A percentile compares a stretch with the other conserved stretches of the same genome.
Evolutionary conservation across 2,113 vertebrate species (phyloP).

Genomic region (Synchiropus splendidus): DNA sequence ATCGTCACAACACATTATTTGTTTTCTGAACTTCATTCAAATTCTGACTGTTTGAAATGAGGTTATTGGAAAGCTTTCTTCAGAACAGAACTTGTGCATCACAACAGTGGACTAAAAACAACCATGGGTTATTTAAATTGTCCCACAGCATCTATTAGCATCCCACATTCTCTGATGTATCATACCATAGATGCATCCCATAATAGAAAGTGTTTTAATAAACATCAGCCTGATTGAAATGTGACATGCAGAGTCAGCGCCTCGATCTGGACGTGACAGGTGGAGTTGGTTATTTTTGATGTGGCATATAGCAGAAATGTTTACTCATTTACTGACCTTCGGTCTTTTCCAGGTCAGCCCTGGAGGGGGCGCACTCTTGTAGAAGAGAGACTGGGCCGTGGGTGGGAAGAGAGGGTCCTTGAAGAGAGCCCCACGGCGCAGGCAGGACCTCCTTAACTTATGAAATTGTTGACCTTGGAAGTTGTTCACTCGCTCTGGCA

Average conservation of each 20-base stretch:
- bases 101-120: conserved; percentile 42
- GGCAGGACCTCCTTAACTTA: conserved; percentile 55
- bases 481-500: conserved; percentile 51
- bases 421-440: conserved; percentile 56
- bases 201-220: conserved; percentile 55
- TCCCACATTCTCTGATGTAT: too few species aligned
- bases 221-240: conserved; percentile 42
- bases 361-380: conserved; percentile 56
- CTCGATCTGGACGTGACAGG: conserved; percentile 10
- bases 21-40: too few species aligned
- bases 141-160: background rate
- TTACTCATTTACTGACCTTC: conserved; percentile 44
- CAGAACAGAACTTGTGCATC: conserved; percentile 17
- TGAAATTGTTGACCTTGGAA: conserved; percentile 67
- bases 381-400: conserved; percentile 65
- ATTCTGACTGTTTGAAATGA: too few species aligned
- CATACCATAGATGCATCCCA: conserved; percentile 5
- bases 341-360: conserved; percentile 73
- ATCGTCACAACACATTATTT: too few species aligned
- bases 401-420: conserved; percentile 69
- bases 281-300: conserved; percentile 1
- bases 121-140: conserved; percentile 35
- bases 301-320: background rate
- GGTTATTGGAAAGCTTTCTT: too few species aligned
- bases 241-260: conserved; percentile 13